Evolutionary conservation across 2,797 vertebrate genomes (phyloP).

Genomic region (Lithobates sylvaticus): DNA sequence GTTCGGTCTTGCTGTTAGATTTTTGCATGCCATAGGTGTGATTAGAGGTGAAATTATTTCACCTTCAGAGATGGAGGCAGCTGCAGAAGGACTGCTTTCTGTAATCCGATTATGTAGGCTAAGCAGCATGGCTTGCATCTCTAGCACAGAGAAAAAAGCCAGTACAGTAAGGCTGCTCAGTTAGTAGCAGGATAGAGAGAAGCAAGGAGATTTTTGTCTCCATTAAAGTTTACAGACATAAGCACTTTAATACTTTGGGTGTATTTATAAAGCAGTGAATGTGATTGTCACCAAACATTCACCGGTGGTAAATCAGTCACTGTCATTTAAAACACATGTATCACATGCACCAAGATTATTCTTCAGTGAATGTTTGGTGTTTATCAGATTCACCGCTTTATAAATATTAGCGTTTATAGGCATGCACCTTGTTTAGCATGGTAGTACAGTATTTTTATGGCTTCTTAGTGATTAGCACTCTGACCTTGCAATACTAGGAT

Average conservation of each 20-base stretch:
- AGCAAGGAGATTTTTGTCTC: not conserved
- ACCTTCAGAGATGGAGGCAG: constrained; percentile 59
- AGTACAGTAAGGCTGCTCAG: not conserved
- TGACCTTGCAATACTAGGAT: no score
- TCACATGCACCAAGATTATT: no score
- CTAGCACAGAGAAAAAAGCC: constrained; percentile 8
- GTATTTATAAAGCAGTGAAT: no score
- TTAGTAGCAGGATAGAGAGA: constrained; percentile 1
- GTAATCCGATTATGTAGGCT: constrained; percentile 48
- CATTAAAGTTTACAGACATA: not conserved
- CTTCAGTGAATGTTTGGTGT: no score
- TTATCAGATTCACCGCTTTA: no score
- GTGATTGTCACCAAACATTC: no score
- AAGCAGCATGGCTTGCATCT: constrained; percentile 43
- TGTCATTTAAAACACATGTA: no score
- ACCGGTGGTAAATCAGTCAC: no score
- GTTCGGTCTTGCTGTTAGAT: constrained; percentile 15
- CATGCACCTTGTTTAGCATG: no score
- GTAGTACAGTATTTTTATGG: no score
- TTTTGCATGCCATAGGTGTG: constrained; percentile 27
- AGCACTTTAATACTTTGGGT: not conserved
- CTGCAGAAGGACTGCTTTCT: constrained; percentile 49
- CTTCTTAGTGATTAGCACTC: no score
- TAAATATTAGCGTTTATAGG: no score
- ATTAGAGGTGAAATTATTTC: constrained; percentile 46